Evolutionary conservation across 2,888 invertebrate species (phyloP).

Genomic region (Byasa hedistus): DNA sequence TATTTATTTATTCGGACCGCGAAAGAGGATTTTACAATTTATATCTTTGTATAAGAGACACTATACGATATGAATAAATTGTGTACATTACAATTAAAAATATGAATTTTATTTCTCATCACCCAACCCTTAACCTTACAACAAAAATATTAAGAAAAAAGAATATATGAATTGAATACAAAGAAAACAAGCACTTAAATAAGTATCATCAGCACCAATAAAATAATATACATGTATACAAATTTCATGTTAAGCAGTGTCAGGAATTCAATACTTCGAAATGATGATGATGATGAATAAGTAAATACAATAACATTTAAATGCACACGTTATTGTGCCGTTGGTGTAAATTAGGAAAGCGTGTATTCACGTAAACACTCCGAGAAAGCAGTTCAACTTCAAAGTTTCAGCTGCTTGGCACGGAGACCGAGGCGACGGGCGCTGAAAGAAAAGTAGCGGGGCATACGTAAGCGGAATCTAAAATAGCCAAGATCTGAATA

Average conservation of each 20-base stretch:
- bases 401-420: slow-evolving; percentile 11
- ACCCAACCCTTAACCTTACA: slow-evolving; percentile 19
- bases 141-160: too few species aligned
- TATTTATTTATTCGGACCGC: slow-evolving; percentile 77
- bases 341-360: too few species aligned
- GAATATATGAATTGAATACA: too few species aligned
- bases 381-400: slow-evolving; percentile 1
- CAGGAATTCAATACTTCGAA: too few species aligned
- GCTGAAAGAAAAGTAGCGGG: background rate
- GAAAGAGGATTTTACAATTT: slow-evolving; percentile 78
- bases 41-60: slow-evolving; percentile 78
- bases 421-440: background rate
- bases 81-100: slow-evolving; percentile 73
- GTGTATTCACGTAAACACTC: background rate
- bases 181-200: too few species aligned
- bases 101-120: slow-evolving; percentile 59
- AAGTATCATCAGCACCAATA: too few species aligned
- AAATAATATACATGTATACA: too few species aligned
- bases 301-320: slow-evolving; percentile 3
- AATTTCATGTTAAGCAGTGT: too few species aligned
- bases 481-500: slow-evolving; percentile 16
- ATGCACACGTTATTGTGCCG: too few species aligned
- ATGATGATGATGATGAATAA: too few species aligned
- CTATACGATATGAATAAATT: slow-evolving; percentile 79
- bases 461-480: slow-evolving; percentile 11